Evolutionary conservation across 2,797 vertebrate genomes (phyloP).

Genomic region (Parauchenoglanis ngamensis): DNA sequence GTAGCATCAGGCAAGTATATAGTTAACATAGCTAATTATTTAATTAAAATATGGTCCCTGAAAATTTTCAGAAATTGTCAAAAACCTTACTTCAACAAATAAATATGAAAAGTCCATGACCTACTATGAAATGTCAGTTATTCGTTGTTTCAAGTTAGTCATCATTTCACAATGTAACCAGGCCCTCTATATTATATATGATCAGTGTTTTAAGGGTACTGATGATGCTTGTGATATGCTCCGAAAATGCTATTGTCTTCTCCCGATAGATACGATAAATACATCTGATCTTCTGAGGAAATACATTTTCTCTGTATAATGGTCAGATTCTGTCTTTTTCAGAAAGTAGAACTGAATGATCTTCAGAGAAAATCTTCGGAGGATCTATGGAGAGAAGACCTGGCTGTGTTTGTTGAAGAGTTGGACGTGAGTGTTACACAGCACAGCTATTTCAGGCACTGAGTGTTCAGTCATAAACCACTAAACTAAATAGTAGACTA

Average conservation of each 20-base stretch:
- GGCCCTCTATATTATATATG: not conserved
- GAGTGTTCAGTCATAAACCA: not conserved
- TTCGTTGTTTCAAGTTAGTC: not conserved
- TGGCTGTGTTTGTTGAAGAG: conserved; percentile 92
- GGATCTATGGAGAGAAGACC: conserved; percentile 96
- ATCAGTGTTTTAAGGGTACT: conserved; percentile 10
- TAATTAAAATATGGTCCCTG: not conserved
- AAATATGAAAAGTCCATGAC: too few species aligned
- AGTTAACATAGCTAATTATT: not conserved
- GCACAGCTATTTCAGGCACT: not conserved
- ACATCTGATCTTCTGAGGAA: not conserved
- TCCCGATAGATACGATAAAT: not conserved
- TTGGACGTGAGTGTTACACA: conserved; percentile 82
- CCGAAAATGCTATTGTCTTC: not conserved
- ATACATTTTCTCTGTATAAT: not conserved
- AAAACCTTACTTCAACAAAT: not conserved
- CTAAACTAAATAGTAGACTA: not conserved
- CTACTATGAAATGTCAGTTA: not conserved
- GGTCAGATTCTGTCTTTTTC: conserved; percentile 35
- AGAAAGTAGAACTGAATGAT: conserved; percentile 88
- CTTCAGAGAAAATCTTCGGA: conserved; percentile 86
- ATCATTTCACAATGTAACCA: not conserved
- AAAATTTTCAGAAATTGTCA: too few species aligned
- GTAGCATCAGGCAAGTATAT: not conserved
- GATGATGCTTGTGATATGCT: not conserved